Percentiles rank a stretch among this genome's conserved stretches.
Evolutionary conservation across 2,797 vertebrate species (phyloP).

Genomic region (Bucorvus abyssinicus): DNA sequence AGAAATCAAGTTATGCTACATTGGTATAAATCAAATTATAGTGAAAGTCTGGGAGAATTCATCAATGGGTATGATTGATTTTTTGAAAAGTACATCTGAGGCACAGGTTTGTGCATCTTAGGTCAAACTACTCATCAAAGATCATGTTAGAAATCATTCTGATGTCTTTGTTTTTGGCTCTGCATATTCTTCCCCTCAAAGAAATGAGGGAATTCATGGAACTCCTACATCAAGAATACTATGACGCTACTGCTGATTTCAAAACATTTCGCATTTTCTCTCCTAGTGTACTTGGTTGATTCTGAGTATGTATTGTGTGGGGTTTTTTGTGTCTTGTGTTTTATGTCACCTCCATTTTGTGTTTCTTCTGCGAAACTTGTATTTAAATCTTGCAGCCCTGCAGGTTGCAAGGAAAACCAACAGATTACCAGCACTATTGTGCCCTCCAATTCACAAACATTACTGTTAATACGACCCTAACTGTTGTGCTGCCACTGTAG

Average conservation of each 20-base stretch:
- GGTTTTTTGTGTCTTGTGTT: not conserved
- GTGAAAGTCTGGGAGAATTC: not conserved
- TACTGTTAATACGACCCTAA: not conserved
- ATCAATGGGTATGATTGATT: not conserved
- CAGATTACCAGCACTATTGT: not conserved
- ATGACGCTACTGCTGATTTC: not conserved
- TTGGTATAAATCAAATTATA: slow-evolving; percentile 23
- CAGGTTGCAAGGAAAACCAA: not conserved
- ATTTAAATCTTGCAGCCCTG: not conserved
- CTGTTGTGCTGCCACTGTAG: not conserved
- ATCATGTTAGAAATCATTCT: not conserved
- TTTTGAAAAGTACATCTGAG: not conserved
- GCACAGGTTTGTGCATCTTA: not conserved
- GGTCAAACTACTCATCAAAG: not conserved
- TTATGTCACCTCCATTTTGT: not conserved
- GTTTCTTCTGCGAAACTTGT: not conserved
- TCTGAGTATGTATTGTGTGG: rapidly evolving
- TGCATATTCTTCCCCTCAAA: not conserved
- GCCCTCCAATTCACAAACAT: not conserved
- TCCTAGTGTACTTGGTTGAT: not conserved
- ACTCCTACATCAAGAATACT: not conserved
- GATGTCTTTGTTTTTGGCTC: not conserved
- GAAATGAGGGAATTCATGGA: not conserved
- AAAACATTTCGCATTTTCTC: not conserved
- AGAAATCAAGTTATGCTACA: slow-evolving; percentile 11